Percentiles rank a stretch among this genome's conserved stretches.
Conservation (phyloP, 2,797 vertebrate genomes). For the Echeneis naucrates region DNA sequence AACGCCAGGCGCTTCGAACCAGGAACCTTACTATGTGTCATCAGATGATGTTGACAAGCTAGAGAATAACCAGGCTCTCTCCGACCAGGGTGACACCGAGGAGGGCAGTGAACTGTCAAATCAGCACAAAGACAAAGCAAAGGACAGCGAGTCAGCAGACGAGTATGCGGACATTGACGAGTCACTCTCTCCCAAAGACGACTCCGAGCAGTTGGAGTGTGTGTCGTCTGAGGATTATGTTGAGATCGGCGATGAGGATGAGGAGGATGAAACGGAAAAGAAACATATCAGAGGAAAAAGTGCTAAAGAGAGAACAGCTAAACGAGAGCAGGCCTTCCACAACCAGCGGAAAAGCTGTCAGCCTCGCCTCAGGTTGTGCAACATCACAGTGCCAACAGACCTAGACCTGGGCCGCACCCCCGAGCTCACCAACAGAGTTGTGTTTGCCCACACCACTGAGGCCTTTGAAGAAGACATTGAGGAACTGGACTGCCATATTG, state of each 20-base stretch:
- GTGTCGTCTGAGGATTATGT: slow-evolving; percentile 87
- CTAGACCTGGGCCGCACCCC: slow-evolving; percentile 83
- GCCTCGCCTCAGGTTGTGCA: slow-evolving; percentile 85
- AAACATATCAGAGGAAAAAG: slow-evolving; percentile 79
- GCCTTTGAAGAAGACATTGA: slow-evolving; percentile 89
- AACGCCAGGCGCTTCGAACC: slow-evolving; percentile 61
- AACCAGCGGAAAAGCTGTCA: slow-evolving; percentile 83
- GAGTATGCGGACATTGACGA: slow-evolving; percentile 86
- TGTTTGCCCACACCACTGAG: slow-evolving; percentile 87
- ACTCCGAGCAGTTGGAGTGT: slow-evolving; percentile 74
- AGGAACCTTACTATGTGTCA: slow-evolving; percentile 83
- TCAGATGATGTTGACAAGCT: slow-evolving; percentile 80
- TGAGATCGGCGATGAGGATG: slow-evolving; percentile 86
- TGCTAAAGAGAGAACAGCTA: slow-evolving; percentile 78
- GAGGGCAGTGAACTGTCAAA: slow-evolving; percentile 43
- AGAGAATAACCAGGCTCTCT: slow-evolving; percentile 70
- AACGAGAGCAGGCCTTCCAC: slow-evolving; percentile 72
- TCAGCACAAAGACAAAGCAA: slow-evolving; percentile 57
- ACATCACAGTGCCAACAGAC: slow-evolving; percentile 86
- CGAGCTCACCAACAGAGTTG: slow-evolving; percentile 86
- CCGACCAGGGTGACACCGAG: slow-evolving; percentile 45
- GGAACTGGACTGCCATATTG: slow-evolving; percentile 88
- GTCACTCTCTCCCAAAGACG: slow-evolving; percentile 69
- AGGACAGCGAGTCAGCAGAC: slow-evolving; percentile 75
- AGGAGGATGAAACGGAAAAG: slow-evolving; percentile 80